Percentiles rank a stretch among this genome's conserved stretches.
phyloP scores from a whole-genome alignment of 2,797 vertebrate species.

The Helostoma temminkii region DNA sequence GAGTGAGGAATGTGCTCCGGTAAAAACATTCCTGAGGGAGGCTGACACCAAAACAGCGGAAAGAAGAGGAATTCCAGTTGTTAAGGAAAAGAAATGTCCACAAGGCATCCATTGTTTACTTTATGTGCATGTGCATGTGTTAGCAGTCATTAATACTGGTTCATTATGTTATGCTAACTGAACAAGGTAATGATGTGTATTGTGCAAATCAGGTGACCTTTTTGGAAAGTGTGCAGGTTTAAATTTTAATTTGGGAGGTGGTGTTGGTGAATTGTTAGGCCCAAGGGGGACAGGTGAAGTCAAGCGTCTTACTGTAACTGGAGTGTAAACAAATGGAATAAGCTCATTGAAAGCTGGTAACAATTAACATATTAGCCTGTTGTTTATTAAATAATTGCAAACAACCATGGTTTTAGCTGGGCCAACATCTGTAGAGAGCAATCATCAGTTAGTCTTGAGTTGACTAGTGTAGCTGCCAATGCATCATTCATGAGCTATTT shows the following conservation, averaged over 20 bases:
- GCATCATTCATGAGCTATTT: constrained; percentile 83
- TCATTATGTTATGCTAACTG: constrained; percentile 81
- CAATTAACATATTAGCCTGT: constrained; percentile 85
- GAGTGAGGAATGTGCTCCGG: constrained; percentile 71
- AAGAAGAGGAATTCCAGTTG: constrained; percentile 75
- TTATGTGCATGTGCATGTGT: constrained; percentile 57
- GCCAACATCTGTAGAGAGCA: constrained; percentile 83
- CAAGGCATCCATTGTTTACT: constrained; percentile 77
- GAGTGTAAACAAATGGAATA: constrained; percentile 73
- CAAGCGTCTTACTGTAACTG: constrained; percentile 79
- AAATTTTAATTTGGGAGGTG: constrained; percentile 25
- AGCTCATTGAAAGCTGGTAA: constrained; percentile 77
- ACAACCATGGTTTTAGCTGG: constrained; percentile 70
- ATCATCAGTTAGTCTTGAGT: constrained; percentile 80
- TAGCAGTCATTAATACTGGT: constrained; percentile 49
- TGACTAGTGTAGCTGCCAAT: constrained; percentile 75
- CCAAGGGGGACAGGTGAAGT: constrained; percentile 73
- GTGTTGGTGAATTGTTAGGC: constrained; percentile 35
- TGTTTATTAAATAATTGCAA: constrained; percentile 87
- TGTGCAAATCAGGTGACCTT: constrained; percentile 67
- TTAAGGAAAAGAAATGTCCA: constrained; percentile 73
- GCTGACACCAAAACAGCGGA: constrained; percentile 76
- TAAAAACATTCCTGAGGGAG: constrained; percentile 79
- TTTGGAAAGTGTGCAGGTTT: constrained; percentile 29
- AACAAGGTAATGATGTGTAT: constrained; percentile 68